A percentile compares a stretch with the other conserved stretches of the same genome.
Conservation (phyloP, 2,797 vertebrate genomes). For the Borostomias antarcticus region DNA sequence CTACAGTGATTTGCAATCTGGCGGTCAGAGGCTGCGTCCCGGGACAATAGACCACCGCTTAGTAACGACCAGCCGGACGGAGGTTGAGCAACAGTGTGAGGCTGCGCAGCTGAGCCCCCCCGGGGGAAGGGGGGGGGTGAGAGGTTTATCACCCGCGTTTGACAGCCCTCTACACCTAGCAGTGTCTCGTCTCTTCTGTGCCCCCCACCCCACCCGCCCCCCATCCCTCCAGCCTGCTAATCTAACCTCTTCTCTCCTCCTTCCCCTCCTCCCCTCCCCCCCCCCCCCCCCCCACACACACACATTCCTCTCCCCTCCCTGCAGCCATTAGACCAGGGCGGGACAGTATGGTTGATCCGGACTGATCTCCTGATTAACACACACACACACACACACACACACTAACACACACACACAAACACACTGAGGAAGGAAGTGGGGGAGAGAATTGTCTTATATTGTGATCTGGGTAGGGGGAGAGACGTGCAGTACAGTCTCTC, state of each 20-base stretch:
- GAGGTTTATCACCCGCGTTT: background rate
- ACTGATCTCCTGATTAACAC: conserved; percentile 39
- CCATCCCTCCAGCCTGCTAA: background rate
- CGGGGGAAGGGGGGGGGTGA: no score
- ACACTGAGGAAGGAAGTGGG: conserved; percentile 35
- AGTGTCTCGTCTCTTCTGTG: conserved; percentile 1
- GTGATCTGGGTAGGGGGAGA: background rate
- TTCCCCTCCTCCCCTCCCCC: conserved; percentile 27
- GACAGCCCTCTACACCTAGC: no score
- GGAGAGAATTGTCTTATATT: conserved; percentile 29
- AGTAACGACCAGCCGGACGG: background rate
- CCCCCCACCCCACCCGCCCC: conserved; percentile 9
- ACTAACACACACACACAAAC: conserved; percentile 12
- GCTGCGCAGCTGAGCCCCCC: background rate
- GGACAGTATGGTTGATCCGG: conserved; percentile 23
- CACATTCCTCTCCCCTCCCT: conserved; percentile 21
- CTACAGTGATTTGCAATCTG: no score
- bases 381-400: conserved; percentile 17
- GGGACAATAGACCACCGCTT: background rate
- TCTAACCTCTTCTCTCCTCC: no score
- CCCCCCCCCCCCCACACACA: conserved; percentile 14
- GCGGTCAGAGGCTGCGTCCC: no score
- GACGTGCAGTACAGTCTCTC: no score
- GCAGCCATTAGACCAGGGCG: conserved; percentile 44
- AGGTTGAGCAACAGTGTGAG: background rate